Evolutionary conservation across 2,888 invertebrate species (phyloP).

Genomic region (Agrochola litura): DNA sequence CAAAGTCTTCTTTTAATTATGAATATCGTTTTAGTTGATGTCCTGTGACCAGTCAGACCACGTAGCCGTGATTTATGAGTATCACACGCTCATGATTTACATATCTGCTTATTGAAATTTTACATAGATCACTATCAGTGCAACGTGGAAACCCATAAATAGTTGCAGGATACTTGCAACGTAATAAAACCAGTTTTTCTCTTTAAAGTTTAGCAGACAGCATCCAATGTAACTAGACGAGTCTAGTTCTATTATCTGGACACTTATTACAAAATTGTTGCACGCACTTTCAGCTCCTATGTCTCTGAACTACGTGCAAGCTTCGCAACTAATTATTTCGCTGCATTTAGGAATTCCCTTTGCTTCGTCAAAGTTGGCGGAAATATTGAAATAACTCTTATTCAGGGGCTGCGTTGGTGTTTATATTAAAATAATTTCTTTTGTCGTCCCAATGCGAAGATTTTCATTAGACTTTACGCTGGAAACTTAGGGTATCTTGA

Average conservation of each 20-base stretch:
- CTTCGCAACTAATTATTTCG: constrained; percentile 87
- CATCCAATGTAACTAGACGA: not conserved
- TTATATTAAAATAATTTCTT: constrained; percentile 73
- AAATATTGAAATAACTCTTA: constrained; percentile 84
- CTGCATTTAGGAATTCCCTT: constrained; percentile 87
- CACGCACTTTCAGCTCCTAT: constrained; percentile 49
- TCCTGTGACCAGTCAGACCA: not conserved
- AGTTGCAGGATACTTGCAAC: not conserved
- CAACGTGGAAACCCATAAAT: not conserved
- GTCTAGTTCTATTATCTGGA: no score
- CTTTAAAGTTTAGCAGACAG: not conserved
- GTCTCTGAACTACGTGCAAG: constrained; percentile 70
- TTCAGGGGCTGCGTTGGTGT: constrained; percentile 67
- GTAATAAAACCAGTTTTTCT: not conserved
- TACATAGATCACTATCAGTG: not conserved
- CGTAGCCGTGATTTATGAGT: not conserved
- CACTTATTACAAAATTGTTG: constrained; percentile 2
- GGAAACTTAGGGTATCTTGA: constrained; percentile 1
- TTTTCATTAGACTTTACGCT: constrained; percentile 41
- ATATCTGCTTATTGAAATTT: not conserved
- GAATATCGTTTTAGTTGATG: not conserved
- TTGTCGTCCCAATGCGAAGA: constrained; percentile 47
- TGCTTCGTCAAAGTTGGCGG: constrained; percentile 81
- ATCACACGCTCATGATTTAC: not conserved
- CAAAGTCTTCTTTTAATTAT: not conserved